Evolutionary conservation across 2,888 invertebrate species (phyloP).

Genomic region (Spatulosminthurus flaviceps): DNA sequence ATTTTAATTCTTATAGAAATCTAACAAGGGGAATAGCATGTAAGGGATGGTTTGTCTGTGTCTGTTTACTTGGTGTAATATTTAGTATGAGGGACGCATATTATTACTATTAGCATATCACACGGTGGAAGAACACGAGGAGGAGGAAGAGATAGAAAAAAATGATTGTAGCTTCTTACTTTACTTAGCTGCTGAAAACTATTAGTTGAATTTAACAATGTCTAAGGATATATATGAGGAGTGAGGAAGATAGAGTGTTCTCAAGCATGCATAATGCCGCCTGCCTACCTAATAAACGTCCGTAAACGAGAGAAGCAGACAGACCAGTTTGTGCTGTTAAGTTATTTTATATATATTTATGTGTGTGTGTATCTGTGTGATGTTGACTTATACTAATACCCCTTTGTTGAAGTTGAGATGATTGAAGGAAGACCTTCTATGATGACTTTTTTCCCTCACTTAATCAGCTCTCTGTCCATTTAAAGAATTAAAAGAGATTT

Average conservation of each 20-base stretch:
- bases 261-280: constrained; percentile 26
- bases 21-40: too few relatives aligned
- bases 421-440: constrained; percentile 30
- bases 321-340: constrained; percentile 20
- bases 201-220: neutral
- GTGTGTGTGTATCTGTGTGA: neutral
- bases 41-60: too few relatives aligned
- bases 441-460: constrained; percentile 36
- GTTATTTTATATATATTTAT: neutral
- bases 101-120: too few relatives aligned
- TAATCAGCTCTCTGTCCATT: constrained; percentile 34
- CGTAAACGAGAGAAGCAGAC: constrained; percentile 41
- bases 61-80: too few relatives aligned
- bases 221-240: neutral
- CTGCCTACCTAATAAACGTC: constrained; percentile 42
- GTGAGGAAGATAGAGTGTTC: neutral
- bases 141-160: neutral
- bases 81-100: too few relatives aligned
- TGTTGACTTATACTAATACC: constrained; percentile 3
- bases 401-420: neutral
- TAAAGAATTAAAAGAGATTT: constrained; percentile 36
- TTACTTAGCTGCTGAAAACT: neutral
- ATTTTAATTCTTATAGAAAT: too few relatives aligned
- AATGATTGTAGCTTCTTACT: neutral
- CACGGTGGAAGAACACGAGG: too few relatives aligned